Conservation (phyloP, 2,797 vertebrate species). For the Linurgus olivaceus region DNA sequence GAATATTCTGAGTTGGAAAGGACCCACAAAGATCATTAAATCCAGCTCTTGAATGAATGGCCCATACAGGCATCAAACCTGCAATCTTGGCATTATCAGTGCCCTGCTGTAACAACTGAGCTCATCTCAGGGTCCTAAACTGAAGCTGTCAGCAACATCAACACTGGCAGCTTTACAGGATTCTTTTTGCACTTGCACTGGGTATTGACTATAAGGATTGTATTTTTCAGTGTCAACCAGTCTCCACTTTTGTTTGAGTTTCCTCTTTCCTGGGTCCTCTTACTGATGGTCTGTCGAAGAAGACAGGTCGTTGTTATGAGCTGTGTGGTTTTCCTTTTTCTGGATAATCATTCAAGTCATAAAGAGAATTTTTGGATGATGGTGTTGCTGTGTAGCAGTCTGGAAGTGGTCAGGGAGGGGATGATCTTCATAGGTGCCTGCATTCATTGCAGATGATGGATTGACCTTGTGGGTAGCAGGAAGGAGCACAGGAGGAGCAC, state of each 20-base stretch:
- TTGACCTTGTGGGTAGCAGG: neutral
- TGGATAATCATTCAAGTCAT: neutral
- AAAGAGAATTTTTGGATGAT: neutral
- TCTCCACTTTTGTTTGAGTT: neutral
- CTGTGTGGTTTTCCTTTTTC: neutral
- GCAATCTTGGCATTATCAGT: neutral
- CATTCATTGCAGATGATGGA: neutral
- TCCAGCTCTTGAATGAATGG: neutral
- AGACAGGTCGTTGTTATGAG: neutral
- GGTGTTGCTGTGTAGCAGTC: neutral
- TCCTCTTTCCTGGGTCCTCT: neutral
- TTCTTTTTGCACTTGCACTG: neutral
- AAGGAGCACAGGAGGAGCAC: neutral
- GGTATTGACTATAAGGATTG: neutral
- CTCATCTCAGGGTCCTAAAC: neutral
- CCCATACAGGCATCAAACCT: neutral
- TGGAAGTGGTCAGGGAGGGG: neutral
- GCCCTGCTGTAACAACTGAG: neutral
- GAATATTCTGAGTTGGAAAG: neutral
- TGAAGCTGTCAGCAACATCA: neutral
- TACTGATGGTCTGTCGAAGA: neutral
- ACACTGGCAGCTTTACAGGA: neutral
- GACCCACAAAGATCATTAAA: neutral
- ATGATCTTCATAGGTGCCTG: neutral
- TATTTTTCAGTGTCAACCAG: neutral